Evolutionary conservation across 2,113 vertebrate species (phyloP), one percentile per base, ranked within the genome.

Genomic region (Oreochromis spilurus): DNA sequence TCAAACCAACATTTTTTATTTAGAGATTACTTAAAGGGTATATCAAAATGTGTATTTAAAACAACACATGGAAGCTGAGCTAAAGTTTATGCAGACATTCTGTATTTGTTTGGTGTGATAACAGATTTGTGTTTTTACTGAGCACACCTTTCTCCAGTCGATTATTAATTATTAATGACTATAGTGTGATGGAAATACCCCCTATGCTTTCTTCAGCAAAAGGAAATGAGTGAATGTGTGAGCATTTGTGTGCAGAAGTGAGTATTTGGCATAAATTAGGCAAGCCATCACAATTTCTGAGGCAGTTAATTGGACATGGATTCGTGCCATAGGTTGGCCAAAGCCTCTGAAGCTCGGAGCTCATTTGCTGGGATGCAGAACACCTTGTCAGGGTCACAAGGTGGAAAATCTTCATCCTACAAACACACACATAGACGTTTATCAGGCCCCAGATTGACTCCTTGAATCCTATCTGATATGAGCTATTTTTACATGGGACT

Each of bases 221-320:
- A 34, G 2, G 82, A 86, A 88, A 93, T 81, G 24, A 24, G 24
- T 24, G 24, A 24, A 24, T 24, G 24, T 72, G 40, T n/a, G 40
- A 48, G 54, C 43, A 13, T 9, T 77, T 84, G 21, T 77, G 80
- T 67, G 55, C 10, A 12, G 17, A 54, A 11, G 48, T 9, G 24
- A 26, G 81, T 14, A 79, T 83, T 80, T 86, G 84, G 81, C 84
- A 89, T 90, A 91, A 86, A 94, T 91, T 91, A 86, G 86, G 77
- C 40, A 85, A 80, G 77, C 62, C 81, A 45, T 83, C 81, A 86
- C 90, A 91, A 93, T 94, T 92, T 94, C 87, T 62, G 45, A 88
- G 75, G 85, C 82, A 87, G 87, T 88, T 95, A 93, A 93, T 95
- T 94, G 89, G 88, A 91, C 89, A 92, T 91, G 90, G 91, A 93